These are phyloP conservation scores for Ephialtes manifestator DNA, from an alignment of 2,888 invertebrate species.

Conservation along the genomic window DNA sequence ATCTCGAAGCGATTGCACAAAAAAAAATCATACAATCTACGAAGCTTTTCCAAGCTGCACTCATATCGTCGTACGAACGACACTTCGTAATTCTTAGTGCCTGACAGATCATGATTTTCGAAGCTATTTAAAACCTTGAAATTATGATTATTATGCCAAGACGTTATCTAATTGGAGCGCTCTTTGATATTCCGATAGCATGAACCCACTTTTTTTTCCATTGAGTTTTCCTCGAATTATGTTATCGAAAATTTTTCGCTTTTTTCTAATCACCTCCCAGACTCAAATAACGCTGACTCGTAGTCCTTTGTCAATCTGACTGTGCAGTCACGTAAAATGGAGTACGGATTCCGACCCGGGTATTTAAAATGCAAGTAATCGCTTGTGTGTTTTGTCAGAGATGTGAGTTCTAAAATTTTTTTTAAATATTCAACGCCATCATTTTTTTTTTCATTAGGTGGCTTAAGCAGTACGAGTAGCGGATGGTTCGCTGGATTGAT, in stretches of 20 bases:
- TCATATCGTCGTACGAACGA: not conserved
- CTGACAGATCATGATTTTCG: slow-evolving; percentile 49
- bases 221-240: not conserved
- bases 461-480: slow-evolving; percentile 72
- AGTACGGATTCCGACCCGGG: slow-evolving; percentile 47
- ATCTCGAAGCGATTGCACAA: not conserved
- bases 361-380: slow-evolving; percentile 39
- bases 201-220: slow-evolving; percentile 9
- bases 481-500: slow-evolving; percentile 76
- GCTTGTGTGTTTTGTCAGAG: not conserved
- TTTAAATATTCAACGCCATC: not conserved
- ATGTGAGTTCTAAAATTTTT: not conserved
- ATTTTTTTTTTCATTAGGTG: slow-evolving; percentile 68
- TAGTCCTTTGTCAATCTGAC: slow-evolving; percentile 2
- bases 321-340: slow-evolving; percentile 38
- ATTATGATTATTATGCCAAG: slow-evolving; percentile 49
- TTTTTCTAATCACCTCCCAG: not conserved
- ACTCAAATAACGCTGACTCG: not conserved
- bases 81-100: slow-evolving; percentile 3
- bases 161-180: slow-evolving; percentile 67
- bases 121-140: slow-evolving; percentile 52
- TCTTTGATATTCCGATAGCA: slow-evolving; percentile 56
- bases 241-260: not conserved
- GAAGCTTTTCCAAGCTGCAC: slow-evolving; percentile 4
- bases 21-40: not conserved